These are phyloP conservation scores for Pipistrellus pygmaeus DNA, from an alignment of 2,797 vertebrate species.

Conservation along the genomic window DNA sequence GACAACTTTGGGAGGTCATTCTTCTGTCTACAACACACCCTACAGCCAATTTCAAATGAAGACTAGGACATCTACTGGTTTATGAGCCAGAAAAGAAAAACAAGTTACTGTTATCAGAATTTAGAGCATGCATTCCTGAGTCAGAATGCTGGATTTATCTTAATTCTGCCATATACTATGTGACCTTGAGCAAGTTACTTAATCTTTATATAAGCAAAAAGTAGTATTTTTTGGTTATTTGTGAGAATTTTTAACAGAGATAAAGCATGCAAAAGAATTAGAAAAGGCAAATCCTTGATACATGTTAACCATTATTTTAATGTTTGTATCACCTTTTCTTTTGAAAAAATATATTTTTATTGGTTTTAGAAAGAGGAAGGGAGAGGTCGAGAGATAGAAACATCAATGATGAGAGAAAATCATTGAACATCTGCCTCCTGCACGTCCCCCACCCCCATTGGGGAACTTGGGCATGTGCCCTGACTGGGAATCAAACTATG, in stretches of 20 bases:
- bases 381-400: no score
- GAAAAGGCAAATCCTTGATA: constrained; percentile 16
- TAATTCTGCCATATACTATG: not conserved
- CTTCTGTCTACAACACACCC: not conserved
- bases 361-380: no score
- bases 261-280: not conserved
- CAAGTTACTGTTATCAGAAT: not conserved
- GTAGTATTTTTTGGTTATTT: not conserved
- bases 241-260: not conserved
- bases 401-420: no score
- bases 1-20: not conserved
- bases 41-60: not conserved
- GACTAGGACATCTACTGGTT: not conserved
- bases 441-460: no score
- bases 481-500: no score
- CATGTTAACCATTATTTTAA: not conserved
- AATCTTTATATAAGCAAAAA: not conserved
- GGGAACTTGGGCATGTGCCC: no score
- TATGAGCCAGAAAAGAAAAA: not conserved
- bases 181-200: not conserved
- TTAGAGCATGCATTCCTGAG: not conserved
- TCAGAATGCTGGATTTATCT: not conserved
- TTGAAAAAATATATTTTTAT: not conserved
- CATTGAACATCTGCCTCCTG: no score
- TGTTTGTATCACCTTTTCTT: not conserved